phyloP scores from a whole-genome alignment of 2,888 invertebrate species.

The Rhyacophila evoluta region DNA sequence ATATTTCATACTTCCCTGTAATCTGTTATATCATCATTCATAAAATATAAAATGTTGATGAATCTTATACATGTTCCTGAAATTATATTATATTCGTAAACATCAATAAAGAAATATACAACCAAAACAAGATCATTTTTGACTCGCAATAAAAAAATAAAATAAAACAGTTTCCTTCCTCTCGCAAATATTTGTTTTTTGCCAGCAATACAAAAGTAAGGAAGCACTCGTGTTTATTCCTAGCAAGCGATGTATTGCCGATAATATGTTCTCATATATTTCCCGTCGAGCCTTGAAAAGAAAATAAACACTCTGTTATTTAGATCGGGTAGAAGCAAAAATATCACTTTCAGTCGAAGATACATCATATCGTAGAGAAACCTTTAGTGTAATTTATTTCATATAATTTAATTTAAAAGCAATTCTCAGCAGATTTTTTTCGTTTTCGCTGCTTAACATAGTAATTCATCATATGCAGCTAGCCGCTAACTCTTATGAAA shows the following conservation, averaged over 20 bases:
- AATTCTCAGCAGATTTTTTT: too few species aligned
- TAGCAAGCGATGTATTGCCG: not conserved
- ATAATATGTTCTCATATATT: constrained; percentile 32
- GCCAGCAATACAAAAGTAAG: not conserved
- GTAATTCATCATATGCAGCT: too few species aligned
- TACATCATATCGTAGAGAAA: not conserved
- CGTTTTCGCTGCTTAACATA: too few species aligned
- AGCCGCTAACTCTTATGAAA: too few species aligned
- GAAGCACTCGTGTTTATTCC: not conserved
- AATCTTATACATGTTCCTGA: too few species aligned
- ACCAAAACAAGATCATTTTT: not conserved
- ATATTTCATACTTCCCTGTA: too few species aligned
- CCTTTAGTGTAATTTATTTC: too few species aligned
- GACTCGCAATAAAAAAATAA: not conserved
- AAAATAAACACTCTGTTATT: constrained; percentile 37
- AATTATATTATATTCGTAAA: too few species aligned
- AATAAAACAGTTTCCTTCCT: not conserved
- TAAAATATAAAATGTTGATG: too few species aligned
- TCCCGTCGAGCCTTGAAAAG: constrained; percentile 19
- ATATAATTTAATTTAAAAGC: too few species aligned
- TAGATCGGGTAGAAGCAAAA: constrained; percentile 25
- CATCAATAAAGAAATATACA: not conserved
- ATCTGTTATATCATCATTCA: too few species aligned
- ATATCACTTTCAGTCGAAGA: not conserved
- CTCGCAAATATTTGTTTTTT: not conserved